Evolutionary conservation across 2,113 vertebrate species (phyloP).

Genomic region (Apteryx owenii): DNA sequence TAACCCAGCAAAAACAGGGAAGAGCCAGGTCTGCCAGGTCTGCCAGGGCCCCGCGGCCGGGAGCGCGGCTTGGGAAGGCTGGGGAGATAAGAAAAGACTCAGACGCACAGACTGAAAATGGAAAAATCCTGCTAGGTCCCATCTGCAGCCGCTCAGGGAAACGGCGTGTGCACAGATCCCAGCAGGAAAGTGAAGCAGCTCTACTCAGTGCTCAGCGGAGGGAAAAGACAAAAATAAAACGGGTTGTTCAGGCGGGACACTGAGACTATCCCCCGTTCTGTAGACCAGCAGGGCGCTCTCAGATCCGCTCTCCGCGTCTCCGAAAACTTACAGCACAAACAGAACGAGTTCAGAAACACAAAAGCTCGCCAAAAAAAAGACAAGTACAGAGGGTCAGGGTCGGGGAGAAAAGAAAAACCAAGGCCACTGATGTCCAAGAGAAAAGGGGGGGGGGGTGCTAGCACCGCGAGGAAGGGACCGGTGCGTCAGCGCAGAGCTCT

Average conservation of each 20-base stretch:
- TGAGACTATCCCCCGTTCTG: not conserved
- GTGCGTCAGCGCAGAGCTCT: not conserved
- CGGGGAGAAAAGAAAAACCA: not conserved
- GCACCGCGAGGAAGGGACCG: no score
- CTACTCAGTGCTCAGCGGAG: not conserved
- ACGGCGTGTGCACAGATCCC: fast-evolving
- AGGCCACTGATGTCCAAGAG: not conserved
- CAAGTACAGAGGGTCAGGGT: no score
- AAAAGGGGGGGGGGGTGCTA: no score
- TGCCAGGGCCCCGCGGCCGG: not conserved
- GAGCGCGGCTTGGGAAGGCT: not conserved
- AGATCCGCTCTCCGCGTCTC: not conserved
- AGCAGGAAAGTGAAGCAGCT: fast-evolving
- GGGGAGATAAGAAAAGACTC: not conserved
- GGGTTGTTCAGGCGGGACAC: not conserved
- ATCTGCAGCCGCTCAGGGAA: fast-evolving
- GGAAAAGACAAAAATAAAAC: no score
- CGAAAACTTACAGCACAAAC: not conserved
- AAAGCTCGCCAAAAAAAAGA: no score
- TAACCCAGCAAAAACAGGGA: no score
- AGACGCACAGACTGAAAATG: not conserved
- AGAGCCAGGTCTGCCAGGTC: not conserved
- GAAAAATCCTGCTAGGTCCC: not conserved
- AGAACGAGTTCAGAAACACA: not conserved
- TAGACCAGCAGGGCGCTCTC: not conserved